These are phyloP conservation scores for Lamellibrachia satsuma DNA, from an alignment of 2,888 invertebrate genomes.

Conservation along the genomic window DNA sequence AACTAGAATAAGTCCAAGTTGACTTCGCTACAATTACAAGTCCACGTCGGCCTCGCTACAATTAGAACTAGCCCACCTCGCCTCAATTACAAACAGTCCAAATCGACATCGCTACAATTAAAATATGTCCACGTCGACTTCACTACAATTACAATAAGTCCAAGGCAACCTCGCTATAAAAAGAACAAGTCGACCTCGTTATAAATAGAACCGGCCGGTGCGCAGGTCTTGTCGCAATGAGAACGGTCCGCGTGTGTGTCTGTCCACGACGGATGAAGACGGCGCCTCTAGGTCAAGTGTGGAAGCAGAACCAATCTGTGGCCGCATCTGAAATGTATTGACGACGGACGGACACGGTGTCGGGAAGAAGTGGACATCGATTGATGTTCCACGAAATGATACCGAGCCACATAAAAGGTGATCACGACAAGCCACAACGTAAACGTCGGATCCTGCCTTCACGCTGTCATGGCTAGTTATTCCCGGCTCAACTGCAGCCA, in stretches of 20 bases:
- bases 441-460: background rate
- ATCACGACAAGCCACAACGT: background rate
- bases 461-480: background rate
- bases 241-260: background rate
- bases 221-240: background rate
- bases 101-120: background rate
- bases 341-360: background rate
- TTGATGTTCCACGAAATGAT: background rate
- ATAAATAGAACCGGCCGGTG: background rate
- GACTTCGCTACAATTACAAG: background rate
- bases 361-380: slow-evolving; percentile 1
- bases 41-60: background rate
- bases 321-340: background rate
- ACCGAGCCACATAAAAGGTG: background rate
- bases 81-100: background rate
- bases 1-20: background rate
- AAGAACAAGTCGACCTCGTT: background rate
- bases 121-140: background rate
- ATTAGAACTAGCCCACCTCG: background rate
- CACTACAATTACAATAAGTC: background rate
- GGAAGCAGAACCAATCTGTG: background rate
- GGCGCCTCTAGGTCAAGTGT: background rate
- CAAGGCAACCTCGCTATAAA: background rate
- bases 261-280: background rate
- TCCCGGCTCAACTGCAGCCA: background rate